Conservation (phyloP, 2,888 invertebrate species). For the Dione vanillae region DNA sequence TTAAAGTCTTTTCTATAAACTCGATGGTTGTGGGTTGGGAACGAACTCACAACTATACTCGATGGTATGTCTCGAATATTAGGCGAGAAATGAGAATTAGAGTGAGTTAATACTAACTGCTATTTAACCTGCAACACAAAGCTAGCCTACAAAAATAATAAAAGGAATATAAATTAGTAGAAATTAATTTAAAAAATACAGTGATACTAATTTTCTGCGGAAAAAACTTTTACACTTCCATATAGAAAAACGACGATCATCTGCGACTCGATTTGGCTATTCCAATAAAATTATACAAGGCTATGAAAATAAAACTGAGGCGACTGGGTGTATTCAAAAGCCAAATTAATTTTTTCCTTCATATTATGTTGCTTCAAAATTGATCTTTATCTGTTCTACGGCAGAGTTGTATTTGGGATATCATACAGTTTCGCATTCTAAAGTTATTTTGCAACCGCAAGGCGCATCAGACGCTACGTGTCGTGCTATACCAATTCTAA, state of each 20-base stretch:
- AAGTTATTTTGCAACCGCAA: conserved; percentile 42
- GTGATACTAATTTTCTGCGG: conserved; percentile 17
- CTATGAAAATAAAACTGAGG: conserved; percentile 66
- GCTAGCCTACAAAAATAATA: background rate
- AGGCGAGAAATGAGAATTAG: no score
- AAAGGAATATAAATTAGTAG: background rate
- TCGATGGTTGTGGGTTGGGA: no score
- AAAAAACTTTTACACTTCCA: conserved; percentile 43
- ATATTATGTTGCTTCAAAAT: conserved; percentile 41
- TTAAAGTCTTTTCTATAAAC: no score
- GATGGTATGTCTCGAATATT: no score
- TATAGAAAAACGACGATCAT: conserved; percentile 44
- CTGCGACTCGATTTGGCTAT: conserved; percentile 55
- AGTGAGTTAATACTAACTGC: no score
- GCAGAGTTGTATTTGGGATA: conserved; percentile 23
- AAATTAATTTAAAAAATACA: conserved; percentile 15
- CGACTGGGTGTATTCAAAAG: conserved; percentile 49
- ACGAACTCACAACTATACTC: no score
- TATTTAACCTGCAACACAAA: no score
- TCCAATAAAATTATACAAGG: conserved; percentile 69
- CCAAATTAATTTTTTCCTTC: conserved; percentile 46
- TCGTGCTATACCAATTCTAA: conserved; percentile 66
- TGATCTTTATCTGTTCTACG: conserved; percentile 45
- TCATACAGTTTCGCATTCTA: conserved; percentile 17
- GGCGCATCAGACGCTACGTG: conserved; percentile 55